Base-by-base conservation (phyloP, 2,888 invertebrate species). In the Chymomyza fuscimana region DNA sequence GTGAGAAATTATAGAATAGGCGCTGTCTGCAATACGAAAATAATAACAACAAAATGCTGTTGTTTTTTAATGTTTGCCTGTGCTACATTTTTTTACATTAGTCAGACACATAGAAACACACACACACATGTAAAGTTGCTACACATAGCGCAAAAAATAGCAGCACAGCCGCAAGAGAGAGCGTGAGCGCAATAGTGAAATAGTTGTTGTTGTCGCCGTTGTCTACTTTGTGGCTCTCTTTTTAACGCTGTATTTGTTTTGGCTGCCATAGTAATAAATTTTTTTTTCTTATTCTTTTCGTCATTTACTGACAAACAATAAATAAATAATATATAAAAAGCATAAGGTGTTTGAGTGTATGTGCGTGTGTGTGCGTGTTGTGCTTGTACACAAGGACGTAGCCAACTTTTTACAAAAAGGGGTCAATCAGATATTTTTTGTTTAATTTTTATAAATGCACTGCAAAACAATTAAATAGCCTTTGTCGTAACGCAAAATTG, bases 81-180 rank as follows among this genome's bases (percentile, higher is more conserved):
- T 50, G 67, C 72, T 70, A 72, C 63, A 73, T 66, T 76, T 70
- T 25, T 69, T 74, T 12, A 74, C 72, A 74, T 76, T 74, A 63
- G 69, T 79, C 73, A 67, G 69, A 78, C n/a, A 58, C 36, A 67
- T 51, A 62, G 32, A 36, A 63, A 56, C 40, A 25, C 15, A 25
- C 29, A 40, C 51, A 50, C 25, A 63, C 56, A 66, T 22, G 22
- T 12, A 61, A 77, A 69, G 74, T 69, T 75, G 79, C 73, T 79
- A 79, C 69, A 74, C 69, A 72, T 78, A 79, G 78, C 78, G 78
- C 80, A 79, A 79, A 79, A 78, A 77, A 80, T 80, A 80, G 76
- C 76, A 79, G 75, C 80, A 80, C 80, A 79, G 78, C 80, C 70
- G 76, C 67, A 67, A 60, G 73, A 69, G 59, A 51, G 70, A 67